phyloP scores from a whole-genome alignment of 2,888 invertebrate species.

The Adineta ricciae region DNA sequence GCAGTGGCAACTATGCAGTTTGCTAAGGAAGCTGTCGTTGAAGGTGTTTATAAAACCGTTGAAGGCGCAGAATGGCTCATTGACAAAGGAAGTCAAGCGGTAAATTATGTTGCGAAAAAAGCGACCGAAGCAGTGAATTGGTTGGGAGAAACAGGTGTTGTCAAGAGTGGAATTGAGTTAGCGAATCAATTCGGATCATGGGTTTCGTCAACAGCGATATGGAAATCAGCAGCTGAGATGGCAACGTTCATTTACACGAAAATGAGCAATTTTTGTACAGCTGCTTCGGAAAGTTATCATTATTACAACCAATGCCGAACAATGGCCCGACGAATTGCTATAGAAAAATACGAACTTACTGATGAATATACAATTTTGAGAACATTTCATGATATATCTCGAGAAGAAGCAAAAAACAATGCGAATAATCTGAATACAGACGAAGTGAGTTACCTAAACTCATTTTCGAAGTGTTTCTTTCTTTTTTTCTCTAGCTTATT shows the following conservation, averaged over 20 bases:
- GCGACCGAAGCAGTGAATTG: neutral
- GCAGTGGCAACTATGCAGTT: neutral
- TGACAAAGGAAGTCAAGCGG: neutral
- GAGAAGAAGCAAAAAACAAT: no score
- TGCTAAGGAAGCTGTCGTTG: neutral
- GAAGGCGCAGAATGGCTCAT: neutral
- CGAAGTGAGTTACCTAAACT: no score
- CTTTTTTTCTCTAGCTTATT: neutral
- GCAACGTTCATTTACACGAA: neutral
- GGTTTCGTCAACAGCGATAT: no score
- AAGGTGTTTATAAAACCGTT: neutral
- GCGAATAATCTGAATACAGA: no score
- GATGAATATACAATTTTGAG: neutral
- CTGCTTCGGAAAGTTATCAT: neutral
- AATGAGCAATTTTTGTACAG: neutral
- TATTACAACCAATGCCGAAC: conserved; percentile 9
- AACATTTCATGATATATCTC: neutral
- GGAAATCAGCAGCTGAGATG: neutral
- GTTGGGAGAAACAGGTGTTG: neutral
- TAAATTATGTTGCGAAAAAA: neutral
- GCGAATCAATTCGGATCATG: neutral
- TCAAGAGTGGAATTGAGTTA: no score
- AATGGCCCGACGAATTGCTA: neutral
- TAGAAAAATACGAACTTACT: neutral
- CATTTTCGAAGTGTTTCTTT: no score